phyloP scores from a whole-genome alignment of 2,113 vertebrate species.

The Eptesicus fuscus region DNA sequence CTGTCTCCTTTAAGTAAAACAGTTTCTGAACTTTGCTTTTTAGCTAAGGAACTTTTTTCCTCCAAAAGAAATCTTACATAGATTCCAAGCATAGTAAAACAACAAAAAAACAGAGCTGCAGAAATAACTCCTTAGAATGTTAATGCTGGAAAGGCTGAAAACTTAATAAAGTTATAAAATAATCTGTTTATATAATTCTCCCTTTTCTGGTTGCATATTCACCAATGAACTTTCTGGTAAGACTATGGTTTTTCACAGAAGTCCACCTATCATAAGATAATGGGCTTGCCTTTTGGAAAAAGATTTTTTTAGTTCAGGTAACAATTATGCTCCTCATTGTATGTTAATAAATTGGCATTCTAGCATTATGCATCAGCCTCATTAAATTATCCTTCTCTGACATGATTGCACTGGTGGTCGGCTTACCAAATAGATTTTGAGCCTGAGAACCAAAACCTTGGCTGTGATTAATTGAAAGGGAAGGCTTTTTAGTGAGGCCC shows the following conservation, averaged over 20 bases:
- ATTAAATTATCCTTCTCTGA: background rate
- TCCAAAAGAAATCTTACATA: background rate
- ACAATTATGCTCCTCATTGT: background rate
- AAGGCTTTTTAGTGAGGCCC: background rate
- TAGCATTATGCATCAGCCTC: background rate
- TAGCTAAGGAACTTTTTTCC: background rate
- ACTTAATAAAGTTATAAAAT: background rate
- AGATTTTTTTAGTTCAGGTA: background rate
- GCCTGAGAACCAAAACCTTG: background rate
- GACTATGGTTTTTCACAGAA: background rate
- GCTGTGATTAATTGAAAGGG: background rate
- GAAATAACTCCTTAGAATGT: background rate
- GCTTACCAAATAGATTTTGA: background rate
- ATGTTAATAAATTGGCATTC: background rate
- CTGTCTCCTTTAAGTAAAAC: background rate
- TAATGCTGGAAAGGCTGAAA: background rate
- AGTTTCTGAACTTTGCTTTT: conserved; percentile 22
- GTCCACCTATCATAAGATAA: background rate
- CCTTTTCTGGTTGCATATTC: background rate
- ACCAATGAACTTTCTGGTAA: background rate
- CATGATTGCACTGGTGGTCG: background rate
- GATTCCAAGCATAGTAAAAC: background rate
- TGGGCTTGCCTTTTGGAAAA: background rate
- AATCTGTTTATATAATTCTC: background rate
- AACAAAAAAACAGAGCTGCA: background rate